Percentiles rank a stretch among this genome's conserved stretches.
phyloP scores from a whole-genome alignment of 1,140 invertebrate genomes.

The Phymastichus coffea region DNA sequence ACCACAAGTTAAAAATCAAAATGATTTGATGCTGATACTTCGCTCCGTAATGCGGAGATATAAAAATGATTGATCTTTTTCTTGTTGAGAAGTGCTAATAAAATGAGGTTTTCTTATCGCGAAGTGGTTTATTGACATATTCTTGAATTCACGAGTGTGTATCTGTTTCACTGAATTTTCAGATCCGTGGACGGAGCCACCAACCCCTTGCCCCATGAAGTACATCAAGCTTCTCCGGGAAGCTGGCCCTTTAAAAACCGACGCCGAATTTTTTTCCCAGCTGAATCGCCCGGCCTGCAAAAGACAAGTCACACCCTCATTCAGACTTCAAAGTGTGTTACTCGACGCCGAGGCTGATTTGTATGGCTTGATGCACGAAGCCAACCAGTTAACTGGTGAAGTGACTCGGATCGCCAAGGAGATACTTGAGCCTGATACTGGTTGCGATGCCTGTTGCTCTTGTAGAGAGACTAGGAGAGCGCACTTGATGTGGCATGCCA shows the following conservation, averaged over 20 bases:
- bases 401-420: slow-evolving; percentile 17
- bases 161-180: too few species aligned
- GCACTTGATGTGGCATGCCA: slow-evolving; percentile 30
- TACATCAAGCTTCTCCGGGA: slow-evolving; percentile 7
- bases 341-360: slow-evolving; percentile 38
- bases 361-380: slow-evolving; percentile 29
- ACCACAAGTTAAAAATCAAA: too few species aligned
- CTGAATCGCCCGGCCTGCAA: slow-evolving; percentile 32
- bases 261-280: slow-evolving; percentile 35
- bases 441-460: slow-evolving; percentile 44
- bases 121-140: too few species aligned
- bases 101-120: too few species aligned
- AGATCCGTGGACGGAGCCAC: slow-evolving; percentile 11
- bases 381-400: slow-evolving; percentile 37
- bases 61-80: too few species aligned
- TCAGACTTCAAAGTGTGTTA: slow-evolving; percentile 42
- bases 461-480: slow-evolving; percentile 41
- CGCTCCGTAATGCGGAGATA: too few species aligned
- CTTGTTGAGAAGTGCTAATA: too few species aligned
- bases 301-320: slow-evolving; percentile 43
- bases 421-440: slow-evolving; percentile 25
- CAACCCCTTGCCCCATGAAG: slow-evolving; percentile 9
- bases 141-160: too few species aligned
- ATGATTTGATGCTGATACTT: too few species aligned
- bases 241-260: neutral